These are phyloP conservation scores for Platichthys stellatus DNA, from an alignment of 2,113 vertebrate genomes.

Conservation along the genomic window DNA sequence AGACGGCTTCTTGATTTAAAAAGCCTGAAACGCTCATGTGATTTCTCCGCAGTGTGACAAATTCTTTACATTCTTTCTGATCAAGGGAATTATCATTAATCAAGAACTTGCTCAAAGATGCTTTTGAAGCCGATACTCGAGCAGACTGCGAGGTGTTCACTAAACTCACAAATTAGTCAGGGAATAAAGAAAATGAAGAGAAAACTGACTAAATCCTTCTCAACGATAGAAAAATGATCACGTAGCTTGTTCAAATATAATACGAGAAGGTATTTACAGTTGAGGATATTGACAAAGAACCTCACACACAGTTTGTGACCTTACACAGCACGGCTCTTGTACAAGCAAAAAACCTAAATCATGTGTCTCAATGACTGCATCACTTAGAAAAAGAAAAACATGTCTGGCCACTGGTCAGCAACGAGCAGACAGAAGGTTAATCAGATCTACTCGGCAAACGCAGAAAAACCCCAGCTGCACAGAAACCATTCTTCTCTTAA, in stretches of 20 bases:
- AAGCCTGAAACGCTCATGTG: constrained; percentile 32
- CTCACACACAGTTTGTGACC: constrained; percentile 24
- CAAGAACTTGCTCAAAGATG: constrained; percentile 1
- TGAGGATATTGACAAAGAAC: constrained; percentile 35
- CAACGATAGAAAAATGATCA: neutral
- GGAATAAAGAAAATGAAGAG: neutral
- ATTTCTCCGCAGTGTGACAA: constrained; percentile 17
- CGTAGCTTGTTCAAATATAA: constrained; percentile 10
- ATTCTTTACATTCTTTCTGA: constrained; percentile 41
- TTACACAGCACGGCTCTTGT: constrained; percentile 58
- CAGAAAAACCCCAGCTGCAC: constrained; percentile 76
- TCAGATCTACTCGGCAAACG: constrained; percentile 70
- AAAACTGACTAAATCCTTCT: neutral
- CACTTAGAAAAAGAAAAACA: constrained; percentile 19
- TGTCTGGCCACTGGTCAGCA: constrained; percentile 61
- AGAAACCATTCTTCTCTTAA: constrained; percentile 76
- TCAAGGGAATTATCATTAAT: constrained; percentile 23
- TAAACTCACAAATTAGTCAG: neutral
- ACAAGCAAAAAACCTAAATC: constrained; percentile 58
- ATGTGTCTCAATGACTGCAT: constrained; percentile 49
- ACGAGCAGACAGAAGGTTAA: constrained; percentile 76
- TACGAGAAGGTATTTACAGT: constrained; percentile 34
- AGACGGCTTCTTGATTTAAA: constrained; percentile 20
- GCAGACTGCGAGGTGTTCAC: neutral
- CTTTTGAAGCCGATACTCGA: constrained; percentile 6